Percentiles rank a stretch among this genome's conserved stretches.
Evolutionary conservation across 2,113 vertebrate genomes (phyloP).

Genomic region (Hepsetus odoe): DNA sequence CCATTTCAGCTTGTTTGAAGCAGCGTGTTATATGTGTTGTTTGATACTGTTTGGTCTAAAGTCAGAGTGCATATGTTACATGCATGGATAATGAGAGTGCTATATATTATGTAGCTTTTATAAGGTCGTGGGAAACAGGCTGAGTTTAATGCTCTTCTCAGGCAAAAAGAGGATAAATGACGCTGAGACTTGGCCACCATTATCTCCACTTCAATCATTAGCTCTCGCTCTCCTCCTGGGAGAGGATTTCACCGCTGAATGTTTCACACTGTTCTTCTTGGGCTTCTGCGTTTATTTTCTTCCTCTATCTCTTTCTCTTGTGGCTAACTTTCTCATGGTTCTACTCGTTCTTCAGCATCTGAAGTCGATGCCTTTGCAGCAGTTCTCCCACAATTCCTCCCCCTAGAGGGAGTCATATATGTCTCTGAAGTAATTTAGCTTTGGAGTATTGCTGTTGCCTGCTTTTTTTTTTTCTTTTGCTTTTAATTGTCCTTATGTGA

Average conservation of each 20-base stretch:
- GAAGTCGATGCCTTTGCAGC: slow-evolving; percentile 25
- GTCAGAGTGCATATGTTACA: neutral
- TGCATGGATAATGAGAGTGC: slow-evolving; percentile 7
- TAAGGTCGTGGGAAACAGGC: slow-evolving; percentile 33
- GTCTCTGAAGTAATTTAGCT: slow-evolving; percentile 35
- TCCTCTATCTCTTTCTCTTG: slow-evolving; percentile 20
- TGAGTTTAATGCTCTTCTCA: slow-evolving; percentile 21
- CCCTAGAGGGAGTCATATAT: slow-evolving; percentile 18
- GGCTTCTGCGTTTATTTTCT: slow-evolving; percentile 29
- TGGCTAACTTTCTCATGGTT: slow-evolving; percentile 15
- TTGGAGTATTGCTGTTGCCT: slow-evolving; percentile 16
- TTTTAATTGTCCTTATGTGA: slow-evolving; percentile 16
- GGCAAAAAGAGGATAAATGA: slow-evolving; percentile 35
- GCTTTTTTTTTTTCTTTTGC: slow-evolving; percentile 12
- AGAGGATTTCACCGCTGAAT: slow-evolving; percentile 48
- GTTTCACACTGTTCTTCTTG: slow-evolving; percentile 42
- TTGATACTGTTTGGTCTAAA: neutral
- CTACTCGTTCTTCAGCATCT: slow-evolving; percentile 7
- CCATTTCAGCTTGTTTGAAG: neutral
- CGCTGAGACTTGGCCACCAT: slow-evolving; percentile 22
- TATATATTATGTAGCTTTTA: slow-evolving; percentile 21
- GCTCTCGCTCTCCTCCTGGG: slow-evolving; percentile 30
- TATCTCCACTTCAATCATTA: slow-evolving; percentile 48
- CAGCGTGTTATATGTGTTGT: neutral
- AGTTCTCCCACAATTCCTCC: slow-evolving; percentile 23